Base-by-base conservation (phyloP, 2,888 invertebrate species). In the Notocelia uddmanniana region DNA sequence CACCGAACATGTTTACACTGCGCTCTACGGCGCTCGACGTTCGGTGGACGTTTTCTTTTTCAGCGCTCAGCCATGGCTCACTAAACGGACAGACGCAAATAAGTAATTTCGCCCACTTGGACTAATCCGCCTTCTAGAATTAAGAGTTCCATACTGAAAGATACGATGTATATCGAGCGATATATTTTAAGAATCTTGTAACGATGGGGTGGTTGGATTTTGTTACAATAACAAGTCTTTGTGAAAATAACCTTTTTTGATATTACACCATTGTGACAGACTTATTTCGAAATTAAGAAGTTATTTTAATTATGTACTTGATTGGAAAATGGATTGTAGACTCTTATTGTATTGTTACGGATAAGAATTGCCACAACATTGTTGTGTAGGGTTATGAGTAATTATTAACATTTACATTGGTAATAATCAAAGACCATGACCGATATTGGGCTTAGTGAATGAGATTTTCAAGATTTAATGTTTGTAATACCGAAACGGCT, bases 51-150 rank as follows among this genome's bases (percentile, higher is more conserved):
- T 41, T 37, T 45, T 48, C 66, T n/a, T 18, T 8, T 54, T 34
- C 52, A 19, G 19, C 64, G 64, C 64, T 54, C 58, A 57, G 57
- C 19, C 34, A 64, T 70, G 48, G 41, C 50, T 70, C 58, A 64
- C 58, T 50, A 52, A 64, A 66, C 18, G 66, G 66, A 66, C 52
- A 71, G 66, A 73, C 60, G 60, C 75, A 75, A 63, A 74, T 75
- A 77, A 75, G 76, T 82, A 82, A 79, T 85, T 84, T 85, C 85
- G 89, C 89, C 89, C 89, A 89, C 83, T 86, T 89, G 83, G 83
- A 86, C 83, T 86, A 86, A 71, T 90, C 90, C 90, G 90, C 90
- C 90, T 90, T 88, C 85, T 90, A 90, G 89, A 80, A 81, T 81
- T 89, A 89, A 90, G 89, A 85, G 81, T 85, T 84, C 68, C 52